Evolutionary conservation across 2,888 invertebrate genomes (phyloP), one percentile per base, ranked within the genome.

Genomic region (Melieria picta): DNA sequence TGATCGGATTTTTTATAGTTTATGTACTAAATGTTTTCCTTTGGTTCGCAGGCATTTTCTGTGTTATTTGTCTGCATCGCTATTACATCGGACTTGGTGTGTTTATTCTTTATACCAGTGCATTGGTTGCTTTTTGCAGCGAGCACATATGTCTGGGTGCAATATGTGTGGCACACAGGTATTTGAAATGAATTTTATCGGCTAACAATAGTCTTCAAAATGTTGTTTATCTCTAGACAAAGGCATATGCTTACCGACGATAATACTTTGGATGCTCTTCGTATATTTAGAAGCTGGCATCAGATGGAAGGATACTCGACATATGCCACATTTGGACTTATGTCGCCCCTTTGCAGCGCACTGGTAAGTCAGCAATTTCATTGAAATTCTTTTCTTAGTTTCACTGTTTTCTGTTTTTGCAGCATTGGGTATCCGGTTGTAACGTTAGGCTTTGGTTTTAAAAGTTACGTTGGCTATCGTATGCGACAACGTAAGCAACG

Each of bases 91-190:
- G 99, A 99, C 89, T 94, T 99, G 92, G 93, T 99, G 88, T 99
- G 98, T 90, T 97, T 96, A 89, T 95, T 99, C 89, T 97, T 98
- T 89, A 97, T 99, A 90, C 99, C 99, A 79, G 93, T 98, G 81
- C 96, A 98, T 88, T 97, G 97, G 94, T 91, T 98, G 86, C 97
- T 98, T 88, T 98, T 99, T 88, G 95, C 96, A 76, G 98, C 98
- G 83, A 97, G 97, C 89, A 98, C 98, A 83, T 99, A 98, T 88
- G 98, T 99, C 77, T 99, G 98, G 98, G 95, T 98, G 84, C 98
- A 98, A 88, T 97, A 96, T 88, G 95, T 98, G 78, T 98, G 97
- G 97, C 96, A 96, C 88, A 96, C 97, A 90, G 97, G 97, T 94
- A 76, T 71, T 42, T 45, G 2, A 52, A 52, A 42, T 16, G 7